These are phyloP conservation scores for Sebastes flavidus DNA, from an alignment of 2,797 vertebrate genomes.

Conservation along the genomic window DNA sequence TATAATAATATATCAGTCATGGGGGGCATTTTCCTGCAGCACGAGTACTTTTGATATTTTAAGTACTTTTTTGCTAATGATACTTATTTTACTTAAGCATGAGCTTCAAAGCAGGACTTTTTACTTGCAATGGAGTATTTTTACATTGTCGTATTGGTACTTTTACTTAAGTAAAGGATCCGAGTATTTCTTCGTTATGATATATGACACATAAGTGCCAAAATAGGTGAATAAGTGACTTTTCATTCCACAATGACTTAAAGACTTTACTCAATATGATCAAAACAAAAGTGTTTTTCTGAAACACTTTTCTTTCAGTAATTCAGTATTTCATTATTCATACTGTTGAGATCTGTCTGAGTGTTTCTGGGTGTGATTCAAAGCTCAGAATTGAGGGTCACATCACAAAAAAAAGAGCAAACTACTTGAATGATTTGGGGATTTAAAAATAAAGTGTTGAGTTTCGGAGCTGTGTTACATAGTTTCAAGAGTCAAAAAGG, in stretches of 20 bases:
- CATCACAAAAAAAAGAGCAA: conserved; percentile 14
- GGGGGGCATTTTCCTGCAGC: background rate
- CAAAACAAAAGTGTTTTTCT: no score
- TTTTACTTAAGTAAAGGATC: background rate
- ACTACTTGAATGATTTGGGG: conserved; percentile 18
- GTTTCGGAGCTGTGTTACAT: conserved; percentile 38
- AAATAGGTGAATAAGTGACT: background rate
- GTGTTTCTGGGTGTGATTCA: conserved; percentile 5
- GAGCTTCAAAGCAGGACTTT: background rate
- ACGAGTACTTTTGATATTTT: background rate
- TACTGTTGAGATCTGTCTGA: background rate
- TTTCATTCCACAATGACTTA: background rate
- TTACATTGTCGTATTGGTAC: background rate
- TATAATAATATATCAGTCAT: background rate
- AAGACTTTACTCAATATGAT: background rate
- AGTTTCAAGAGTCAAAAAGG: conserved; percentile 45
- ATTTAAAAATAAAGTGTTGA: conserved; percentile 30
- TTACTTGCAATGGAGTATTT: background rate
- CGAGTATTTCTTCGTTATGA: background rate
- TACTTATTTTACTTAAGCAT: background rate
- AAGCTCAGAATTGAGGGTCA: background rate
- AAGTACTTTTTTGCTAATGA: background rate
- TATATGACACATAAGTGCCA: background rate
- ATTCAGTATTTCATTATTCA: no score
- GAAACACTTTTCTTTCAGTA: no score